Conservation (phyloP, 2,113 vertebrate species). For the Copsychus sechellarum region DNA sequence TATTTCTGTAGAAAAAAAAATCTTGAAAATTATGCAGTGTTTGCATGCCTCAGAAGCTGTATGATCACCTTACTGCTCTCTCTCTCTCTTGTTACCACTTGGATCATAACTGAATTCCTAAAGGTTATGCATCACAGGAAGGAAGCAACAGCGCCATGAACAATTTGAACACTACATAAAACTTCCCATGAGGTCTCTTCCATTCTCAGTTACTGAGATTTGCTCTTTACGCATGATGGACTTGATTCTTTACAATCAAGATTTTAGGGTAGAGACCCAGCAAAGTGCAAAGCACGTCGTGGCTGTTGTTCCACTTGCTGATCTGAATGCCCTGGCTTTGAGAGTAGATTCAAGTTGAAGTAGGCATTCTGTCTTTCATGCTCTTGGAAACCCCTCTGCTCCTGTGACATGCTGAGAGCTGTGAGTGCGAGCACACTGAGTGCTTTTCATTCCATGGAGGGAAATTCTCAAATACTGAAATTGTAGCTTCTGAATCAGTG, state of each 20-base stretch:
- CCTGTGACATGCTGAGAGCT: fast-evolving
- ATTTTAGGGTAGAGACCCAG: not conserved
- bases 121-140: not conserved
- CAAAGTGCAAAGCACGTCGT: not conserved
- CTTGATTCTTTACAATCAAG: not conserved
- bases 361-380: not conserved
- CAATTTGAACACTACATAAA: not conserved
- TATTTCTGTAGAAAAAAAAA: not conserved
- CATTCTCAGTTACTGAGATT: not conserved
- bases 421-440: not conserved
- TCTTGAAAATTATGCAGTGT: not conserved
- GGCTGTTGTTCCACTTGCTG: not conserved
- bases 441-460: not conserved
- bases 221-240: not conserved
- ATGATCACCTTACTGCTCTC: not conserved
- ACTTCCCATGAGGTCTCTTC: not conserved
- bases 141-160: not conserved
- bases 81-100: not conserved
- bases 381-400: not conserved
- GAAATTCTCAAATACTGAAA: not conserved
- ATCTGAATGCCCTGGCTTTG: not conserved
- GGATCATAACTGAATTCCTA: not conserved
- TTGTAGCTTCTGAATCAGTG: not conserved
- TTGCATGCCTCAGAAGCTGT: not conserved
- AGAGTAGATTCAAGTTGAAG: not conserved